phyloP scores from a whole-genome alignment of 2,888 invertebrate genomes.

The Parasteatoda lunata region DNA sequence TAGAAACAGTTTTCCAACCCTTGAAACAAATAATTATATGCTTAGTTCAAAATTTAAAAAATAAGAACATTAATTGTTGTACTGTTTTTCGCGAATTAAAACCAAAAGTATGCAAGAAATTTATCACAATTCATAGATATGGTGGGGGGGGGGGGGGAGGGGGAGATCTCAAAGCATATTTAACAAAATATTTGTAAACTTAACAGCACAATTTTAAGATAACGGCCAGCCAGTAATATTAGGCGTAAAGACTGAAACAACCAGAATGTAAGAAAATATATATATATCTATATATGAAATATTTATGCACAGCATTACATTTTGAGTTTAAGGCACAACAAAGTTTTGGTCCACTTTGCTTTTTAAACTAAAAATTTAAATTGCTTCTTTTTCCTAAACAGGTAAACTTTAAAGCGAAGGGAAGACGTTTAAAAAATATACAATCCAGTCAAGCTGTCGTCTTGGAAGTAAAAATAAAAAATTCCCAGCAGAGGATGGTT shows the following conservation, averaged over 20 bases:
- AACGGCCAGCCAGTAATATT: slow-evolving; percentile 29
- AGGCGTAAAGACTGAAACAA: slow-evolving; percentile 41
- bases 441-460: slow-evolving; percentile 62
- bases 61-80: too few relatives aligned
- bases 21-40: too few relatives aligned
- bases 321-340: slow-evolving; percentile 61
- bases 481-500: slow-evolving; percentile 58
- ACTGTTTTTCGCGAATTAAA: not conserved
- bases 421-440: slow-evolving; percentile 65
- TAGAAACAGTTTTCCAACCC: too few relatives aligned
- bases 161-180: not conserved
- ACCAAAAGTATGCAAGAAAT: not conserved
- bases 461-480: slow-evolving; percentile 47
- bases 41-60: too few relatives aligned
- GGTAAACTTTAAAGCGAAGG: slow-evolving; percentile 31
- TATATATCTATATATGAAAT: slow-evolving; percentile 30
- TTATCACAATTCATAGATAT: not conserved
- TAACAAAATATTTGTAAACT: not conserved
- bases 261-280: slow-evolving; percentile 62
- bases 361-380: slow-evolving; percentile 9
- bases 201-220: slow-evolving; percentile 12
- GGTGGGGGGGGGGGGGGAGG: too few relatives aligned
- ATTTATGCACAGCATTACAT: slow-evolving; percentile 64
- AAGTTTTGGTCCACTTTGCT: slow-evolving; percentile 65
- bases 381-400: slow-evolving; percentile 17